Evolutionary conservation across 2,113 vertebrate genomes (phyloP).

Genomic region (Eptesicus fuscus): DNA sequence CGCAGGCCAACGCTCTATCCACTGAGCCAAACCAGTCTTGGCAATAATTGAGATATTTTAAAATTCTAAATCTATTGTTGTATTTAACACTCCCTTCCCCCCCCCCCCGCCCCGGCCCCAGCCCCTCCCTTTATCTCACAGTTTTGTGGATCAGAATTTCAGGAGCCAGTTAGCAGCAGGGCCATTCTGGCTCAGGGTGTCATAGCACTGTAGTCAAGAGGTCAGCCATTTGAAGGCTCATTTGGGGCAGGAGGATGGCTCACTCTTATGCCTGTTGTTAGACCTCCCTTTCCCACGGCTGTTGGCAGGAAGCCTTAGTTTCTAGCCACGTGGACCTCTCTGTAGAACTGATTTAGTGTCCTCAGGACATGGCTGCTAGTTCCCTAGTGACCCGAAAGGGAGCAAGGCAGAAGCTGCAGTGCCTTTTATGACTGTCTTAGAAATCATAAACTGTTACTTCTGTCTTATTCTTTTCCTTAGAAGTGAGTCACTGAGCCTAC

Average conservation of each 20-base stretch:
- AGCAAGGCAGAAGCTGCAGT: neutral
- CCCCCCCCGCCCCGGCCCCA: no score
- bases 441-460: neutral
- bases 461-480: neutral
- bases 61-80: neutral
- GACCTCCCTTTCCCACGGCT: neutral
- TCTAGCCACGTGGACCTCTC: neutral
- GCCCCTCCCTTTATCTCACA: neutral
- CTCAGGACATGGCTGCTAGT: neutral
- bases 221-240: neutral
- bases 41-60: conserved; percentile 10
- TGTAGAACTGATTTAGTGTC: neutral
- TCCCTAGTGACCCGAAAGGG: neutral
- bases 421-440: neutral
- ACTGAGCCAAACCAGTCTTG: no score
- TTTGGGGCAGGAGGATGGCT: neutral
- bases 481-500: neutral
- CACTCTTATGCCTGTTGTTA: neutral
- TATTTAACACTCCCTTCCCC: neutral
- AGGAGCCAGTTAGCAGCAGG: neutral
- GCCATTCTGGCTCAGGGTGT: neutral
- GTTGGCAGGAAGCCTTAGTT: neutral
- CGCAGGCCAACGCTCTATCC: no score
- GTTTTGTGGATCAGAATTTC: neutral
- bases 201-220: neutral